These are phyloP conservation scores for Drosophila equinoxialis DNA, from an alignment of 1,140 invertebrate genomes.

Conservation along the genomic window DNA sequence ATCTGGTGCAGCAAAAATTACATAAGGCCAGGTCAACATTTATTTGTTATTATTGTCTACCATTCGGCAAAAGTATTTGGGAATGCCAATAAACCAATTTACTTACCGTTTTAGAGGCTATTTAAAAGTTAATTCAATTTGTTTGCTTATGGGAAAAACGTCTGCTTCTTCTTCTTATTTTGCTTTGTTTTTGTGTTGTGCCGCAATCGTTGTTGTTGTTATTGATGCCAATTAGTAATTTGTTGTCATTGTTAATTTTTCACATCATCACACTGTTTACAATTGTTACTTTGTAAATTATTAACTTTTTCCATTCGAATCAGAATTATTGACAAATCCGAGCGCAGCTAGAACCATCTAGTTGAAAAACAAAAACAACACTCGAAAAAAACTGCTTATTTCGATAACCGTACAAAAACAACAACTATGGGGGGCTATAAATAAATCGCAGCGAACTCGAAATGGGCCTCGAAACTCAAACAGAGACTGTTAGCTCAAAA, in stretches of 20 bases:
- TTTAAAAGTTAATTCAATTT: constrained; percentile 37
- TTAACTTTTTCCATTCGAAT: not conserved
- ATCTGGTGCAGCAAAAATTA: constrained; percentile 34
- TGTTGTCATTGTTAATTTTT: constrained; percentile 6
- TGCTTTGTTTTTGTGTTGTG: not conserved
- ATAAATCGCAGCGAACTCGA: too few species aligned
- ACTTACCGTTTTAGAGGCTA: constrained; percentile 49
- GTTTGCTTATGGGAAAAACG: not conserved
- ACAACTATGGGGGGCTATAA: too few species aligned
- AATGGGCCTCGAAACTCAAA: too few species aligned
- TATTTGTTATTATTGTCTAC: not conserved
- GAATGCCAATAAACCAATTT: constrained; percentile 24
- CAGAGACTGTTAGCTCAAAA: not conserved
- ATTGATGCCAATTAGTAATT: not conserved
- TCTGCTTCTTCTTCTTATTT: not conserved
- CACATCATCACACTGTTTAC: not conserved
- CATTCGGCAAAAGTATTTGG: constrained; percentile 10
- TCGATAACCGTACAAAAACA: too few species aligned
- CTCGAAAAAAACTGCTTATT: not conserved
- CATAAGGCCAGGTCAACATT: constrained; percentile 30
- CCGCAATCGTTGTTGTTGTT: not conserved
- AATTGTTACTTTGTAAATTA: not conserved
- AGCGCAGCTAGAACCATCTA: not conserved
- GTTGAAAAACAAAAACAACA: constrained; percentile 9
- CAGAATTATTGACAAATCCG: not conserved